Evolutionary conservation across 30 jellyfish, hydroid and myxozoan genomes (phyloP).

Genomic region (Aurelia sp.): DNA sequence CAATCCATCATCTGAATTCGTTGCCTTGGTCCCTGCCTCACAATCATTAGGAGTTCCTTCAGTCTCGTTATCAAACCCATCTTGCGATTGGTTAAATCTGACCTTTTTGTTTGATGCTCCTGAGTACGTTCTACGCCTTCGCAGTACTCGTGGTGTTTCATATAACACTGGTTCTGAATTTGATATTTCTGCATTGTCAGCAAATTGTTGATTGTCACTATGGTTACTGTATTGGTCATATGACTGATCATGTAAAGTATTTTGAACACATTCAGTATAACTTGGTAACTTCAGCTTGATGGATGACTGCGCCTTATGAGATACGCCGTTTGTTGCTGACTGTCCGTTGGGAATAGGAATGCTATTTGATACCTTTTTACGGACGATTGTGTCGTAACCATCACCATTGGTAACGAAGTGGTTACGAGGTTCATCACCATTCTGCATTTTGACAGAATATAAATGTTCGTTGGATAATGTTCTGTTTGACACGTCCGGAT

Average conservation of each 20-base stretch:
- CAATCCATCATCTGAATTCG: neutral
- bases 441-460: neutral
- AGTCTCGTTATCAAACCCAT: neutral
- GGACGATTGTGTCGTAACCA: neutral
- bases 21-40: neutral
- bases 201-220: slow-evolving; percentile 3
- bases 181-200: slow-evolving; percentile 6
- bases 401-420: neutral
- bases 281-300: slow-evolving; percentile 25
- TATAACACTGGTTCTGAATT: slow-evolving; percentile 11
- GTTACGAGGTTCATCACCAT: neutral
- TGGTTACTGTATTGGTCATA: neutral
- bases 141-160: slow-evolving; percentile 65
- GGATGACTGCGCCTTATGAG: neutral
- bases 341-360: neutral
- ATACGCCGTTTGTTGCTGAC: too few relatives aligned
- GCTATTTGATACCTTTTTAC: neutral
- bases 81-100: slow-evolving; percentile 16
- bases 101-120: slow-evolving; percentile 55
- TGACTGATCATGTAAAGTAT: slow-evolving; percentile 1
- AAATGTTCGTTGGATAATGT: neutral
- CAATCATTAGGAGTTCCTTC: neutral
- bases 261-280: slow-evolving; percentile 35
- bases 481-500: neutral
- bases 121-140: slow-evolving; percentile 60